These are phyloP conservation scores for Drosophila meridionalis DNA, from an alignment of 2,888 invertebrate genomes.

Conservation along the genomic window DNA sequence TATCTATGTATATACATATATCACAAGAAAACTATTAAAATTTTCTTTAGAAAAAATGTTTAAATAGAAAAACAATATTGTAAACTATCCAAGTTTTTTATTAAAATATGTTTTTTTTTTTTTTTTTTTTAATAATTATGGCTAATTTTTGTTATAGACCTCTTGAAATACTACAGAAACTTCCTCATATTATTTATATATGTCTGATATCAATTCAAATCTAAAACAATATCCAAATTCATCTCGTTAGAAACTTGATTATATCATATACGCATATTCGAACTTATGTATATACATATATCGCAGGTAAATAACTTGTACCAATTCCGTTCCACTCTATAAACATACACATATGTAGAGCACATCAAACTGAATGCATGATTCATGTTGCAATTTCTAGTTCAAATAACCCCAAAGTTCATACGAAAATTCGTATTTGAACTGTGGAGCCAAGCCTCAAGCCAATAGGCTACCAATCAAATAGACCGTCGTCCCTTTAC, in stretches of 20 bases:
- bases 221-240: not conserved
- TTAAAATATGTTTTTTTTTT: no score
- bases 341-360: slow-evolving; percentile 1
- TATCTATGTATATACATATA: not conserved
- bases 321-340: slow-evolving; percentile 13
- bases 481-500: not conserved
- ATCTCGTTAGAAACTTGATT: not conserved
- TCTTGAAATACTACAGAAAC: no score
- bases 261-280: not conserved
- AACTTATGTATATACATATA: not conserved
- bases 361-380: slow-evolving; percentile 44
- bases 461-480: slow-evolving; percentile 24
- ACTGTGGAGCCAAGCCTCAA: slow-evolving; percentile 24
- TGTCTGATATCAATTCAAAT: not conserved
- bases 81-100: no score
- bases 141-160: no score
- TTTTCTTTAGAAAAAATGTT: no score
- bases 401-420: slow-evolving; percentile 45
- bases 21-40: no score
- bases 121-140: no score
- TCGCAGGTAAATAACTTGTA: not conserved
- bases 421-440: slow-evolving; percentile 16
- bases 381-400: slow-evolving; percentile 50
- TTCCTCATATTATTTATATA: no score
- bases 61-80: no score